These are phyloP conservation scores for Neopelma chrysocephalum DNA, from an alignment of 2,797 vertebrate genomes.

Conservation along the genomic window DNA sequence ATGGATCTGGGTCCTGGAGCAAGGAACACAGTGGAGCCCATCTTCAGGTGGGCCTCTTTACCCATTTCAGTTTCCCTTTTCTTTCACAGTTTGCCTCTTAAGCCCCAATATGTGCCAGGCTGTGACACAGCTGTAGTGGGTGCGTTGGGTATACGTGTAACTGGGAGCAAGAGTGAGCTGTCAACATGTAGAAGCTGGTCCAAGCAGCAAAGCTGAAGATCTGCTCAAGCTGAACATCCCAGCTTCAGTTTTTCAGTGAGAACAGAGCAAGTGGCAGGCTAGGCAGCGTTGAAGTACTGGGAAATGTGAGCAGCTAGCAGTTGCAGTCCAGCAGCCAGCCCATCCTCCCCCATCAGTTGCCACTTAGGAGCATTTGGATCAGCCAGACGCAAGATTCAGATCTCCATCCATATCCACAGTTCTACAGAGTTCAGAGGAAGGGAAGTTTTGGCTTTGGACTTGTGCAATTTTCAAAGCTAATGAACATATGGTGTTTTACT, in stretches of 20 bases:
- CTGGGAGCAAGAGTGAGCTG: background rate
- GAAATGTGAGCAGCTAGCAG: background rate
- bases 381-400: background rate
- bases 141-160: background rate
- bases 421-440: background rate
- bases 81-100: background rate
- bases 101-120: background rate
- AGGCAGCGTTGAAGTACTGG: background rate
- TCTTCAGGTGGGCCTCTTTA: background rate
- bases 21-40: background rate
- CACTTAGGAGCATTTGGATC: background rate
- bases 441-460: slow-evolving; percentile 16
- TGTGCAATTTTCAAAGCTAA: background rate
- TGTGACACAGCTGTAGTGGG: background rate
- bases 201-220: background rate
- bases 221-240: background rate
- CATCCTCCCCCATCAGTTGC: background rate
- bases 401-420: background rate
- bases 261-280: background rate
- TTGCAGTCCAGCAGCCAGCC: background rate
- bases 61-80: background rate
- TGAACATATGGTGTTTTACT: background rate
- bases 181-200: background rate
- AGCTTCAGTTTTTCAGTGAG: background rate
- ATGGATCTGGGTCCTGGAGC: background rate